Evolutionary conservation across 2,113 vertebrate genomes (phyloP).

Genomic region (Chamaea fasciata): DNA sequence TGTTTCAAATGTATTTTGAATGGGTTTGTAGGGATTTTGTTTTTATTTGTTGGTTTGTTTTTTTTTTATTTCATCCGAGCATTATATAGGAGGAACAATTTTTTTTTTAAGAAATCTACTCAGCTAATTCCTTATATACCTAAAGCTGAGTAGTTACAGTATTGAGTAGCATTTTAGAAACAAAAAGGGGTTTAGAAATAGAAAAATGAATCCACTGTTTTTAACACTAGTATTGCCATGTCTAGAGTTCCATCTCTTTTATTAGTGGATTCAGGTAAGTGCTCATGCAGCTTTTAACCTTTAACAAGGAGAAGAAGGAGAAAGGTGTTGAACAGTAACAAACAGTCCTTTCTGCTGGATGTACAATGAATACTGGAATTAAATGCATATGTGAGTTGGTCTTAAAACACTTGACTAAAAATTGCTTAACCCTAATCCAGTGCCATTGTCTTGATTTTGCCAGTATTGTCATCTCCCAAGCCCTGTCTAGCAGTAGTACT

Average conservation of each 20-base stretch:
- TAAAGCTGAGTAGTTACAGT: not conserved
- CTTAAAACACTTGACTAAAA: not conserved
- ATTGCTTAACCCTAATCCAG: not conserved
- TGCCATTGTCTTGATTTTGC: not conserved
- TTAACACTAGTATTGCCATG: not conserved
- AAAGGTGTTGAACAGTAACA: not conserved
- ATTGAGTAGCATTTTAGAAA: not conserved
- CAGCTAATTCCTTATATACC: not conserved
- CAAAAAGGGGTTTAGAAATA: not conserved
- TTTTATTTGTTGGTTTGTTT: not conserved
- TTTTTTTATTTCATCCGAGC: not conserved
- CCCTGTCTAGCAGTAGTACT: not conserved
- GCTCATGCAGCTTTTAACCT: not conserved
- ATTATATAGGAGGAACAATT: not conserved
- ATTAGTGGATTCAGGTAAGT: not conserved
- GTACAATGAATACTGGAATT: not conserved
- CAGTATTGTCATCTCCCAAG: not conserved
- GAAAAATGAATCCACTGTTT: not conserved
- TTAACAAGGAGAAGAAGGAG: not conserved
- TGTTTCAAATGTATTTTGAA: not conserved
- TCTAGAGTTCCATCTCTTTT: not conserved
- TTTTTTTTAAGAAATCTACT: not conserved
- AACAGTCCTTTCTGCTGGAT: not conserved
- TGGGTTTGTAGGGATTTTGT: rapidly evolving
- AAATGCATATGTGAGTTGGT: not conserved